Base-by-base conservation (phyloP, 2,888 invertebrate genomes). In the Smittia aterrima region DNA sequence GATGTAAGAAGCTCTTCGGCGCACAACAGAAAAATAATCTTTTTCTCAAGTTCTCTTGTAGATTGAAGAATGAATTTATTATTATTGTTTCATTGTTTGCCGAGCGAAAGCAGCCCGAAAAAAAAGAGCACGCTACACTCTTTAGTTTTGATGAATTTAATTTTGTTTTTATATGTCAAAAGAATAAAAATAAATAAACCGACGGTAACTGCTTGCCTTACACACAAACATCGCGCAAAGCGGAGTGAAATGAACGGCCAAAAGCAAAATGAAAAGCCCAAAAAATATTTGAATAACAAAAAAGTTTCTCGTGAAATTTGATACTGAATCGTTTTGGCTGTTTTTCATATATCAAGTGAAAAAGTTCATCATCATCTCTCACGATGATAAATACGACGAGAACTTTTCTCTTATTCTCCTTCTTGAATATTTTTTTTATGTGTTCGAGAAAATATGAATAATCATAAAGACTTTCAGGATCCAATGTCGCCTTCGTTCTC, bases 301-400 rank as follows among this genome's bases (percentile, higher is more conserved):
- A 32, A 32, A n/a, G n/a, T 32, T 70, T 70, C 70, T 53, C 70
- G 41, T 70, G 70, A 70, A 70, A 70, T 54, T 70, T 70, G 70
- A 70, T 70, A 70, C 47, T 18, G 25, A 41, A 32, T 32, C 32
- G 32, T 9, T 70, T 70, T 70, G 70, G 25, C 54, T 54, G 53
- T 53, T 24, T 70, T 70, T 70, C 70, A 70, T 70, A 70, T 54
- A 70, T 70, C 70, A 70, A 70, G 32, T 13, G 32, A 54, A 67
- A 20, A 67, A 40, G 58, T 58, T 58, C 64, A 64, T 27, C 25
- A 27, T 64, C 32, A 64, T 64, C 24, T 27, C 16, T 64, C 32
- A 24, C 25, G 25, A 27, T 64, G 32, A 64, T 64, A 27, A 64
- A 64, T 64, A 25, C 20, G 24, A 58, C 47, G 16, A 47, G 16